Evolutionary conservation across 2,888 invertebrate species (phyloP).

Genomic region (Willowsia nigromaculata): DNA sequence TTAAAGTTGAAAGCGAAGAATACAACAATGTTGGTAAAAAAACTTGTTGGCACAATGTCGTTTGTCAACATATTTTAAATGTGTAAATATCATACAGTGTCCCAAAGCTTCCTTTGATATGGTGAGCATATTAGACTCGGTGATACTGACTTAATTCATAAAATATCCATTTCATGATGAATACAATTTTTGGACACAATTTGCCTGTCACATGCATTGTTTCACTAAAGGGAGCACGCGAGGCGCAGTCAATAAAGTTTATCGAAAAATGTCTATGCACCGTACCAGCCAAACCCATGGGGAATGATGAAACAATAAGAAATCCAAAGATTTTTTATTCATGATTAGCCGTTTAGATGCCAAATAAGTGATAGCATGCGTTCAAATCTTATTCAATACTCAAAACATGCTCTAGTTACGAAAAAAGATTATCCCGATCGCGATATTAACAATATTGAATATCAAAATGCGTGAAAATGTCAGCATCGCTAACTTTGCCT

Average conservation of each 20-base stretch:
- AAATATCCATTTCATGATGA: not conserved
- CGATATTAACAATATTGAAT: no score
- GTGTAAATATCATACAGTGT: no score
- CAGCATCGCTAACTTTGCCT: no score
- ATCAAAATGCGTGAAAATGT: no score
- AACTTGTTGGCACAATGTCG: no score
- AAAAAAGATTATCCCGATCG: no score
- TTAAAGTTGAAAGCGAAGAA: not conserved
- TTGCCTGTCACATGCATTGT: not conserved
- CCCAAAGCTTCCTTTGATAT: not conserved
- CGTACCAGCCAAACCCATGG: slow-evolving; percentile 61
- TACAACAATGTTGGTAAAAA: no score
- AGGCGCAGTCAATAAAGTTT: not conserved
- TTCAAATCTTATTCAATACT: no score
- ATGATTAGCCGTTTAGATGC: not conserved
- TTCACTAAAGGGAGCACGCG: slow-evolving; percentile 2
- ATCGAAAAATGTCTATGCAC: slow-evolving; percentile 3
- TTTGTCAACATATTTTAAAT: no score
- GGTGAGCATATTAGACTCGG: not conserved
- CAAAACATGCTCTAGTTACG: no score
- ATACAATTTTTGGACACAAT: not conserved
- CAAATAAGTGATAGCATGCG: not conserved
- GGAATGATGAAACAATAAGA: not conserved
- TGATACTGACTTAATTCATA: not conserved
- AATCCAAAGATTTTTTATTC: not conserved